Conservation (phyloP, 2,113 vertebrate genomes). For the Stigmatopora argus region DNA sequence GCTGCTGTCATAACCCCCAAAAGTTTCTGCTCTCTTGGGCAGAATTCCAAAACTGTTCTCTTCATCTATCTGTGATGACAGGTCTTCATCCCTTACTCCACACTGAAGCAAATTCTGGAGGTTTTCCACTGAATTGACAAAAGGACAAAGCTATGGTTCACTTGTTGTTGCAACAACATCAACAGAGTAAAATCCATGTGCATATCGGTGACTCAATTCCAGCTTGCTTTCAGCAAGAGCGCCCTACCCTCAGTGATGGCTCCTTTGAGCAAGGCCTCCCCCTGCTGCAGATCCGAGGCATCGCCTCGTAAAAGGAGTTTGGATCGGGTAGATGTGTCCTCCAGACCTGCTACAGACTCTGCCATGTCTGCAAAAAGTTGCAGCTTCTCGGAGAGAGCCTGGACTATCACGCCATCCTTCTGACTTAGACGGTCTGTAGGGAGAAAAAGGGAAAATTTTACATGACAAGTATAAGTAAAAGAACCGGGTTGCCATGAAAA, state of each 20-base stretch:
- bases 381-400: slow-evolving; percentile 83
- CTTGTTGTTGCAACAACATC: background rate
- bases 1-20: slow-evolving; percentile 79
- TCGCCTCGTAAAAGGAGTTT: slow-evolving; percentile 76
- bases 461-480: background rate
- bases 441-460: background rate
- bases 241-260: slow-evolving; percentile 82
- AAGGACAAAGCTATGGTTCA: slow-evolving; percentile 3
- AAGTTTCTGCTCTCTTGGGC: slow-evolving; percentile 79
- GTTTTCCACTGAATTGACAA: slow-evolving; percentile 74
- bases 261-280: slow-evolving; percentile 79
- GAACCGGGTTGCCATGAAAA: too few relatives aligned
- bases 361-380: slow-evolving; percentile 86
- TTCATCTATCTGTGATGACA: slow-evolving; percentile 59
- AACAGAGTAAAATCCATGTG: background rate
- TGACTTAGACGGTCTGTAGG: slow-evolving; percentile 75
- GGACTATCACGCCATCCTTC: slow-evolving; percentile 79
- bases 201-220: background rate
- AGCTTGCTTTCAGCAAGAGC: background rate
- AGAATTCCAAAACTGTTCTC: slow-evolving; percentile 41
- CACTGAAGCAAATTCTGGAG: slow-evolving; percentile 82
- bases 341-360: slow-evolving; percentile 70
- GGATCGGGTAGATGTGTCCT: slow-evolving; percentile 60
- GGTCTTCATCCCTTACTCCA: slow-evolving; percentile 49
- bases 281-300: slow-evolving; percentile 77